Base-by-base conservation (phyloP, 1,140 invertebrate species). In the Wiebesia pumilae region DNA sequence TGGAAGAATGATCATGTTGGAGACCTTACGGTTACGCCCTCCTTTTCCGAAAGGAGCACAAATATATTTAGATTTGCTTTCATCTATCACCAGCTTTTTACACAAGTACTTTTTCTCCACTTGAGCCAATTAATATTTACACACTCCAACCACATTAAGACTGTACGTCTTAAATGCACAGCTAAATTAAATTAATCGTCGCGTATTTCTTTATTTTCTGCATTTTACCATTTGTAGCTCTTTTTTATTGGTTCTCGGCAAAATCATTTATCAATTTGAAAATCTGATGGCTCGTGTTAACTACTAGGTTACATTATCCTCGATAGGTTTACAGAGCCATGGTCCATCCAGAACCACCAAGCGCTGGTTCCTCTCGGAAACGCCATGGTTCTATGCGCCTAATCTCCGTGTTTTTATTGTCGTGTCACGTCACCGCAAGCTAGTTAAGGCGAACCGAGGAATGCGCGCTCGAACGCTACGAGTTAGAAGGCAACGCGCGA, bases 21-120 rank as follows among this genome's bases (percentile, higher is more conserved):
- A 51, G 65, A 69, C 81, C 40, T 83, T 67, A 83, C 67, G 27
- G 12, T 83, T 27, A 51, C 43, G 38, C 43, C 47, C 43, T 71
- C 54, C 27, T 67, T 16, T 33, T 7, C 43, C 47, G 81, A 73
- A 83, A 83, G 81, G 43, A 43, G 38, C 30, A 10, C 30, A 30
- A 79, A 19, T 30, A 19, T 7, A 62, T 62, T 14, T 62, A 3
- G 58, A 21, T 27, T 62, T 14, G 24, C 58, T 27, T 62, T 62
- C 24, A 27, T 10, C 6, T 27, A 27, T 27, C 21, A 62, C 3
- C 10, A 14, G 7, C 24, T 27, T 27, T 54, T 62, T 62, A 4
- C 24, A 62, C 21, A 7, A 62, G 27, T 27, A 3, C 24, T 27
- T 27, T 62, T 24, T 4, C 24, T 27, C 58, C 58, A 2, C 3